Base-by-base conservation (phyloP, 2,888 invertebrate species). In the Drosophila stalkeri region DNA sequence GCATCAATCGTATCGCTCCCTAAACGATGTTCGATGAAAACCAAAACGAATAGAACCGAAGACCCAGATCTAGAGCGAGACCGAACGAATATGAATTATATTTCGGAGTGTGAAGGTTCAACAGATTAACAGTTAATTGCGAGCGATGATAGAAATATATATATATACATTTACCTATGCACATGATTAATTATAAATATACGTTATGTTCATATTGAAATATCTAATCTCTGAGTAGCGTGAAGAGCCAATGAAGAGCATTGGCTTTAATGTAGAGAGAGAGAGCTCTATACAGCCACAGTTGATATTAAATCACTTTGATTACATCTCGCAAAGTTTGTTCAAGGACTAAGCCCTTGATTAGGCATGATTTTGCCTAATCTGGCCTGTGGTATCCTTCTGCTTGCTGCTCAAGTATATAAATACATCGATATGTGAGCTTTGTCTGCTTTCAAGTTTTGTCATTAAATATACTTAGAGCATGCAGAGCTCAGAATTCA, bases 361-460 rank as follows among this genome's bases (percentile, higher is more conserved):
- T 49, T 49, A 31, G 31, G n/a, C 49, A 49, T 16, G 35, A 33
- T 51, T 51, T 33, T 51, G 33, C 33, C 12, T 33, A 18, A 33
- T 12, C 51, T 51, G 5, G 11, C 31, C 27, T 31, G 31, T n/a
- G n/a, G 3, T 12, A 27, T 51, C 51, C 14, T 27, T 27, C 27
- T 3, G 1, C 51, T 35, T 33, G 18, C 18, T 33, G 2, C 51
- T 18, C 27, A 14, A 27, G 20, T 31, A 18, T 18, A 14, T 41
- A 11, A 44, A 57, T 44, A 46, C n/a, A 20, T 35, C 12, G 11
- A 35, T 44, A 35, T 35, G 20, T n/a, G 44, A 57, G 16, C 23
- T 23, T 54, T 23, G 37, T 46, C n/a, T n/a, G 59, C 37, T 16
- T 51, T 65, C 33, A 51, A 23, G 39, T 56, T 39, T 35, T 23